A percentile compares a stretch with the other conserved stretches of the same genome.
phyloP scores from a whole-genome alignment of 2,797 vertebrate species.

The Tragelaphus oryx region DNA sequence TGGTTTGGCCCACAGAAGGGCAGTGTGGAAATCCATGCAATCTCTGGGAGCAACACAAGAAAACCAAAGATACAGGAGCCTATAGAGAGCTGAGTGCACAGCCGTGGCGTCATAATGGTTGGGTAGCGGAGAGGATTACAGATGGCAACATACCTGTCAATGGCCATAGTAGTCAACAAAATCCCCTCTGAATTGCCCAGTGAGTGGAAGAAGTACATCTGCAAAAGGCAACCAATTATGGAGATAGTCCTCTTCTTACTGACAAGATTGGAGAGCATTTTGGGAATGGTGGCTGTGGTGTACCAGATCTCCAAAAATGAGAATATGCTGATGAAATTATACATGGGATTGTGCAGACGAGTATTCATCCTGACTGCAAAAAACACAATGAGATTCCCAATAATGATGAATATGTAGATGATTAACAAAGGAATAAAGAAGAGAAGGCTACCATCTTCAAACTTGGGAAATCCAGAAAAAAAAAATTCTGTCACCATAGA shows the following conservation, averaged over 20 bases:
- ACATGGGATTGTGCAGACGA: conserved; percentile 66
- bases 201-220: conserved; percentile 67
- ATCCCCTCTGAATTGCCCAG: conserved; percentile 63
- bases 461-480: conserved; percentile 47
- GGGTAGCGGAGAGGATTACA: conserved; percentile 73
- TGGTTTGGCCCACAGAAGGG: conserved; percentile 80
- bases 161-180: conserved; percentile 65
- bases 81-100: conserved; percentile 59
- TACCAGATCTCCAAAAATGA: conserved; percentile 72
- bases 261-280: conserved; percentile 66
- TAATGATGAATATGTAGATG: conserved; percentile 62
- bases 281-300: conserved; percentile 57
- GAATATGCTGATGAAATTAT: conserved; percentile 63
- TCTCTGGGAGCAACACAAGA: conserved; percentile 57
- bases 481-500: conserved; percentile 56
- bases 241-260: conserved; percentile 59
- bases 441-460: conserved; percentile 2
- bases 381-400: conserved; percentile 61
- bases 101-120: conserved; percentile 69
- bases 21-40: conserved; percentile 79
- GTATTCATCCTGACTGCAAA: conserved; percentile 43
- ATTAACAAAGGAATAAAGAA: conserved; percentile 54
- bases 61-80: conserved; percentile 60
- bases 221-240: conserved; percentile 54
- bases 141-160: conserved; percentile 64